These are phyloP conservation scores for Sander lucioperca DNA, from an alignment of 2,113 vertebrate genomes.

Conservation along the genomic window DNA sequence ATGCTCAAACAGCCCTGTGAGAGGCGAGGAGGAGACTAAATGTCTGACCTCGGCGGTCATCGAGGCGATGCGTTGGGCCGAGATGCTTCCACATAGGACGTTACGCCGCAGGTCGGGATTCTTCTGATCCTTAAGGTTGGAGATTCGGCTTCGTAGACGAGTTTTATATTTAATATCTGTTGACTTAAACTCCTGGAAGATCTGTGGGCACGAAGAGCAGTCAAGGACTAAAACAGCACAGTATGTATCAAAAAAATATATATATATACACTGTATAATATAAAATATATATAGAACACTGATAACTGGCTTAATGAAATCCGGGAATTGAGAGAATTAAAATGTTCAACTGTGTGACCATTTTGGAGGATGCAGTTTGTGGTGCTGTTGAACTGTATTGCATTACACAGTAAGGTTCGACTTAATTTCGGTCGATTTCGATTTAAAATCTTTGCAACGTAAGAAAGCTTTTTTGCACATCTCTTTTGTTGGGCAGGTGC, in stretches of 20 bases:
- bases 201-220: conserved; percentile 78
- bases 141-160: conserved; percentile 93
- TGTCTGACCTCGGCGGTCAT: conserved; percentile 92
- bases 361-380: too few species aligned
- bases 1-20: neutral
- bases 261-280: too few species aligned
- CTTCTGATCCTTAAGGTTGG: conserved; percentile 96
- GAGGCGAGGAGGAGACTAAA: neutral
- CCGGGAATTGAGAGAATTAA: neutral
- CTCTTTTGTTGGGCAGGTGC: too few species aligned
- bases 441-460: too few species aligned
- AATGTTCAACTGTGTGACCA: neutral
- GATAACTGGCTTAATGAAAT: neutral
- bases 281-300: too few species aligned
- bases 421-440: too few species aligned
- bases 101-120: conserved; percentile 93
- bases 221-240: conserved; percentile 86
- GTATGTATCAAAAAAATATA: neutral
- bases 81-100: conserved; percentile 91
- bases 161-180: conserved; percentile 96
- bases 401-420: neutral
- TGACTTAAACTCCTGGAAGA: conserved; percentile 93
- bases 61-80: conserved; percentile 88
- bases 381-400: too few species aligned
- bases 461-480: too few species aligned